Conservation (phyloP, 2,797 vertebrate species). For the Leontopithecus rosalia region DNA sequence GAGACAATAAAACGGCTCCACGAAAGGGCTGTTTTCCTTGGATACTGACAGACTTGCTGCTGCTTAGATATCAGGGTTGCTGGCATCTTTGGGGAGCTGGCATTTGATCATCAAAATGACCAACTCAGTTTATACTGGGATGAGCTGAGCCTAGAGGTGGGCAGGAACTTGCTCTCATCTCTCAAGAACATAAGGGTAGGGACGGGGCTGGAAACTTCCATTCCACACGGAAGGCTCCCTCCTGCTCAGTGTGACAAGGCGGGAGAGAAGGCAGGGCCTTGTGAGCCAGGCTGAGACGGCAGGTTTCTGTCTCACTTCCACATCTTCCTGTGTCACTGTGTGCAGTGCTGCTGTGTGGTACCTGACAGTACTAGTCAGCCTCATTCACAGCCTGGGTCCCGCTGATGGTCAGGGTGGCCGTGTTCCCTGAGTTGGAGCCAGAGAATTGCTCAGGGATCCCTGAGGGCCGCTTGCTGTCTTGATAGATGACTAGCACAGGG, state of each 20-base stretch:
- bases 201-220: neutral
- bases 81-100: neutral
- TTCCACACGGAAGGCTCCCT: neutral
- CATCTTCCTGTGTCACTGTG: neutral
- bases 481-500: neutral
- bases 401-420: neutral
- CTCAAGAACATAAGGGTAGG: neutral
- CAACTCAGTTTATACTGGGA: too few relatives aligned
- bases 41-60: too few relatives aligned
- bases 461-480: neutral
- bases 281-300: too few relatives aligned
- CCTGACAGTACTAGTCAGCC: neutral
- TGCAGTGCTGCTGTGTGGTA: rapidly evolving
- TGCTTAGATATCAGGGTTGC: neutral
- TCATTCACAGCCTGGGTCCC: neutral
- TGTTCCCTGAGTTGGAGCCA: neutral
- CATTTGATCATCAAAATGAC: neutral
- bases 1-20: neutral
- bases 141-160: neutral
- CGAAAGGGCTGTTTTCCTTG: neutral
- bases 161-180: neutral
- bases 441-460: conserved; percentile 34
- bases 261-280: neutral
- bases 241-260: too few relatives aligned
- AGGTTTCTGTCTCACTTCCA: conserved; percentile 15